Conservation (phyloP, 2,888 invertebrate genomes). For the Tetropium fuscum region DNA sequence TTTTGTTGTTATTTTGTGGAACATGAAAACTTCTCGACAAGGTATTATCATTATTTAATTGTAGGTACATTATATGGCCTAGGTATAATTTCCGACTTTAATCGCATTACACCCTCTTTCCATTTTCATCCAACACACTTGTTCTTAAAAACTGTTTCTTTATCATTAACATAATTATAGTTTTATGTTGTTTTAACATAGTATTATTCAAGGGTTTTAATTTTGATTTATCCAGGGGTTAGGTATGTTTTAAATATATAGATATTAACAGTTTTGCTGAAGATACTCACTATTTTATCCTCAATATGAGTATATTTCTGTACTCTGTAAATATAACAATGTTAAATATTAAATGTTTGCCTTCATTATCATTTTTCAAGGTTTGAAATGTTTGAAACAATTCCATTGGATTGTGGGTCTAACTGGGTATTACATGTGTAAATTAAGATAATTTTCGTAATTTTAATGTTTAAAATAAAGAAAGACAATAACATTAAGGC, state of each 20-base stretch:
- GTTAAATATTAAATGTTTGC: slow-evolving; percentile 35
- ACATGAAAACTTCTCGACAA: too few relatives aligned
- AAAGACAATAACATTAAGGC: slow-evolving; percentile 6
- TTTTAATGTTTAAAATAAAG: slow-evolving; percentile 9
- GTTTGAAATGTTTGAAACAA: slow-evolving; percentile 33
- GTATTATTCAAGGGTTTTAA: not conserved
- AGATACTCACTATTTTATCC: slow-evolving; percentile 37
- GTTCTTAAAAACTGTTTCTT: not conserved
- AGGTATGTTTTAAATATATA: slow-evolving; percentile 34
- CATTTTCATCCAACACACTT: not conserved
- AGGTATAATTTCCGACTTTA: not conserved
- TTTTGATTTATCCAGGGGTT: not conserved
- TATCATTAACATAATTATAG: not conserved
- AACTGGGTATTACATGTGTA: not conserved
- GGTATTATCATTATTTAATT: not conserved
- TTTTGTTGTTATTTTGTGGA: too few relatives aligned
- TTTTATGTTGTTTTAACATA: not conserved
- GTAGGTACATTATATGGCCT: slow-evolving; percentile 15
- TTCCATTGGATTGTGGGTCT: slow-evolving; percentile 6
- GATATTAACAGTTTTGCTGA: slow-evolving; percentile 42
- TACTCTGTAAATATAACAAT: slow-evolving; percentile 33
- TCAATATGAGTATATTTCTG: slow-evolving; percentile 35
- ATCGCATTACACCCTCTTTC: not conserved
- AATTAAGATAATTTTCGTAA: slow-evolving; percentile 5
- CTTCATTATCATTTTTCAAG: slow-evolving; percentile 38